Base-by-base conservation (phyloP, 2,797 vertebrate species). In the Babyrousa celebensis region DNA sequence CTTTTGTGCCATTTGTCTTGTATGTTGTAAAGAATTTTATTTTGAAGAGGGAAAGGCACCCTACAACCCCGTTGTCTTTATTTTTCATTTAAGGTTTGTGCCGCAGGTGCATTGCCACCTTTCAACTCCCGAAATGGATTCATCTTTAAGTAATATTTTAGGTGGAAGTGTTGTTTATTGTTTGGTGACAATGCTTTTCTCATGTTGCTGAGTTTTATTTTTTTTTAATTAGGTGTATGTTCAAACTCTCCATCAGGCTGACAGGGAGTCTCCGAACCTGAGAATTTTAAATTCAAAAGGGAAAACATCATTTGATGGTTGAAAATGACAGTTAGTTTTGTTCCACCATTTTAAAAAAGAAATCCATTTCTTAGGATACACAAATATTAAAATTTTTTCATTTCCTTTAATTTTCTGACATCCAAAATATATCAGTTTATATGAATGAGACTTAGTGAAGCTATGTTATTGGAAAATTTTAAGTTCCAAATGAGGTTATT, bases 1-100 rank as follows among this genome's bases (percentile, higher is more conserved):
- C 99, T 99, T 98, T 98, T 98, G 97, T 98, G 98, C 98, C 98
- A 98, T 99, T 99, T 99, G 98, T 99, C 98, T 99, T 98, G 93
- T 90, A 68, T 86, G 96, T 97, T 98, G 96, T 98, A 98, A 98
- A 98, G 98, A 98, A 97, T 98, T 98, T 97, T 92, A 68, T 98
- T 98, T 97, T 95, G 87, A 96, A 65, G 56, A 97, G 89, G 97
- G 98, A 98, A 97, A 97, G 82, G 85, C 98, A 96, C 93, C 95
- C 96, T 95, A 86, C 93, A 97, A 91, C 94, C 98, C 97, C 97
- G 98, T 97, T 96, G 98, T 97, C 93, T 98, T 98, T 98, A 98
- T 98, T 98, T 98, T 40, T 0, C 97, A 96, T 97, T 98, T 98
- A 95, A 97, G 95, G 96, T 97, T 98, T 85, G 89, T 83, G 89